Percentiles rank a stretch among this genome's conserved stretches.
These are phyloP conservation scores for Garrulus glandarius DNA, from an alignment of 2,797 vertebrate genomes.

Conservation along the genomic window DNA sequence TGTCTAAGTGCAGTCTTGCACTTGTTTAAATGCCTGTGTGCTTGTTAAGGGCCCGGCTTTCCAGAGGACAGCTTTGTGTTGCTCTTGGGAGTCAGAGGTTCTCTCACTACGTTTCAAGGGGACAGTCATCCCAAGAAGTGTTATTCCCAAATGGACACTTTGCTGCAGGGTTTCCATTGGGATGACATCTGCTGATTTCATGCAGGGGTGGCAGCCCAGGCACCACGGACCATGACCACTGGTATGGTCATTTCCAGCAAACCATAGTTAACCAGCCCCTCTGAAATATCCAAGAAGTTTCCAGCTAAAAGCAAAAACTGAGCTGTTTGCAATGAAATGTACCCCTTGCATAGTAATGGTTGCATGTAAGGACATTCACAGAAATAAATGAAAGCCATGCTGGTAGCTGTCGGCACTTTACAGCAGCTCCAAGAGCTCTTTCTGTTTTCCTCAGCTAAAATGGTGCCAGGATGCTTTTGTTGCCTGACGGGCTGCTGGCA, in stretches of 20 bases:
- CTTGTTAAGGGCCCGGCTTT: not conserved
- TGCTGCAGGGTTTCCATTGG: not conserved
- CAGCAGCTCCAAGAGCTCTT: not conserved
- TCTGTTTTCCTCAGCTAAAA: not conserved
- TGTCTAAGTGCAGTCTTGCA: not conserved
- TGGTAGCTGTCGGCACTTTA: not conserved
- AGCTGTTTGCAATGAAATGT: not conserved
- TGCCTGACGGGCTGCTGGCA: not conserved
- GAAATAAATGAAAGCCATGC: not conserved
- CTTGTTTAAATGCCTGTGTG: not conserved
- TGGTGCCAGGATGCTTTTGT: conserved; percentile 15
- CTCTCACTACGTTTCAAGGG: accelerated
- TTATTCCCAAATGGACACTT: not conserved
- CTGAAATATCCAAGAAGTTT: not conserved
- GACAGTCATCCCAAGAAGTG: not conserved
- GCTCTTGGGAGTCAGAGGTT: not conserved
- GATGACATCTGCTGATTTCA: not conserved
- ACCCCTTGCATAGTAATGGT: not conserved
- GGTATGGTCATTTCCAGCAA: not conserved
- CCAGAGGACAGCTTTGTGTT: not conserved
- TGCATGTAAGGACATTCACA: not conserved
- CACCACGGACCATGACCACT: not conserved
- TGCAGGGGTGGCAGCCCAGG: not conserved
- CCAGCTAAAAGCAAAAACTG: not conserved
- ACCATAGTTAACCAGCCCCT: not conserved